Evolutionary conservation across 2,888 invertebrate genomes (phyloP), one percentile per base, ranked within the genome.

Genomic region (Acanthosoma haemorrhoidale): DNA sequence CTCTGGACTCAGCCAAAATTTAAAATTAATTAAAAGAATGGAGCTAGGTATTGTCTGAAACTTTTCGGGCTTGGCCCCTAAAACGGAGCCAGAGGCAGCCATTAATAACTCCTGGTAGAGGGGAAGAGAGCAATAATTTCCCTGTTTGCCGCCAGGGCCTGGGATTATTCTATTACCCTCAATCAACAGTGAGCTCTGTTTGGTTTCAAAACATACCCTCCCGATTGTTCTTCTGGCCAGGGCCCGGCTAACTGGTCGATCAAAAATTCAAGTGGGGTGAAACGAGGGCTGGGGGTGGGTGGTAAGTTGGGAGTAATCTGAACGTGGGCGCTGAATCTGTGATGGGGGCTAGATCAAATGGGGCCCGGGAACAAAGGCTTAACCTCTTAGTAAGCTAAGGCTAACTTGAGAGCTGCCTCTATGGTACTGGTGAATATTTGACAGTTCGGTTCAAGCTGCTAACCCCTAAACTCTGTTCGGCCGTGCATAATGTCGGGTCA

Each of bases 131-230:
- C 60, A 60, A 60, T 36, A 60, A 60, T 60, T 60, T 29, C 15
- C 4, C 15, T 60, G 60, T 60, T 60, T 60, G 16, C 18, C 74
- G 76, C n/a, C 9, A 29, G 57, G 41, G 76, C 82, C 81, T 81
- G 82, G 85, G 85, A 86, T 86, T 86, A 86, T 86, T 86, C 85
- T 86, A 86, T 86, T 86, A 86, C 85, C 83, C 83, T 82, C 84
- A 84, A 85, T 85, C 85, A 85, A 85, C 85, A 85, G 84, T 81
- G 51, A 61, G 3, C 29, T 29, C 82, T 82, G 34, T 69, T 70
- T 73, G 70, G 70, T 41, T 63, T 70, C 63, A 71, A 69, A 73
- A 73, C 70, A 73, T 69, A 71, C 58, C 43, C 15, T 34, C 34
- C 51, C 51, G 51, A 51, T 51, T 51, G 51, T 51, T 51, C 36